phyloP scores from a whole-genome alignment of 2,797 vertebrate species.

The Falco biarmicus region DNA sequence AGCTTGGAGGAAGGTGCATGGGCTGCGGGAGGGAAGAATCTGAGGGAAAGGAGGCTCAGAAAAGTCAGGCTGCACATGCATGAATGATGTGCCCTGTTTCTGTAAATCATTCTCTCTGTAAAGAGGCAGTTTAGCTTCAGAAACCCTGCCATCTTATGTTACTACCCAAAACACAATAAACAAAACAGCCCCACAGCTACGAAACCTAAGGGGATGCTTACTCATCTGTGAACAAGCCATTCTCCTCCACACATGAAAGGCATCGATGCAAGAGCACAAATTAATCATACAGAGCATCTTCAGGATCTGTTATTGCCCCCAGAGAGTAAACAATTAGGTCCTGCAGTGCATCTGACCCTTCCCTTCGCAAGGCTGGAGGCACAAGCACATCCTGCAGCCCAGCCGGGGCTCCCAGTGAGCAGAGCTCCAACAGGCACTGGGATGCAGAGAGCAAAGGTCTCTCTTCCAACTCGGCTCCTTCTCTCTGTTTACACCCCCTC shows the following conservation, averaged over 20 bases:
- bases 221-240: conserved; percentile 53
- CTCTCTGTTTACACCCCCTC: background rate
- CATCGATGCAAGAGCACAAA: conserved; percentile 37
- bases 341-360: accelerated
- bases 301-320: background rate
- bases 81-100: background rate
- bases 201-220: conserved; percentile 47
- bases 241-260: conserved; percentile 47
- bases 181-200: conserved; percentile 32
- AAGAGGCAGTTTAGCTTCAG: conserved; percentile 37
- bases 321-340: background rate
- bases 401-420: accelerated
- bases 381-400: accelerated
- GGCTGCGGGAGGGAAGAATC: background rate
- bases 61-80: background rate
- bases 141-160: background rate
- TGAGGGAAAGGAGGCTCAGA: background rate
- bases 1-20: accelerated
- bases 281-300: background rate
- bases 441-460: background rate
- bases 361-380: background rate
- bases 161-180: conserved; percentile 47
- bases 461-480: accelerated
- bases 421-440: background rate
- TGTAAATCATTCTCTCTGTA: background rate